Percentiles rank a stretch among this genome's conserved stretches.
Conservation (phyloP, 1,140 invertebrate species). For the Drosophila obscura region DNA sequence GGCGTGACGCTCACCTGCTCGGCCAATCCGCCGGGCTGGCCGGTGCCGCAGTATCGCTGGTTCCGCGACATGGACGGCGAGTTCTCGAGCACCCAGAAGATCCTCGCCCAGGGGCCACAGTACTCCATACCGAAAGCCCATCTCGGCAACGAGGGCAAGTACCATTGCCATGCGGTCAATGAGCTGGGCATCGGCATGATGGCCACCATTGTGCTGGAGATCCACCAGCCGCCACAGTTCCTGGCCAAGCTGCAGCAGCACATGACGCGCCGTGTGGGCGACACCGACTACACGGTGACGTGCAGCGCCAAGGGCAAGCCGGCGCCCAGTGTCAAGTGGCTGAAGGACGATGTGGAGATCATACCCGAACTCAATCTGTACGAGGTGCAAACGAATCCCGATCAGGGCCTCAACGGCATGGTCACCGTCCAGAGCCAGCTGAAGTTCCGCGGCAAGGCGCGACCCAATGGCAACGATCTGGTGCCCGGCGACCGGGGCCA, state of each 20-base stretch:
- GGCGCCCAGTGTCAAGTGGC: constrained; percentile 91
- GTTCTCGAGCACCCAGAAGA: constrained; percentile 85
- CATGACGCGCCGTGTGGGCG: constrained; percentile 91
- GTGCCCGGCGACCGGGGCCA: constrained; percentile 92
- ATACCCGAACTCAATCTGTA: constrained; percentile 90
- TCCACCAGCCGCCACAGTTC: constrained; percentile 94
- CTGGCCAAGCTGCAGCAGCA: constrained; percentile 92
- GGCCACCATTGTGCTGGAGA: constrained; percentile 92
- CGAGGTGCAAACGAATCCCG: constrained; percentile 90
- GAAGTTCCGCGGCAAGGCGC: constrained; percentile 90
- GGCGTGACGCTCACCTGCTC: constrained; percentile 93
- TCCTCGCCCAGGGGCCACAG: constrained; percentile 90
- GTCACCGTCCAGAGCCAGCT: constrained; percentile 93
- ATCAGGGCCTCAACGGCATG: constrained; percentile 90
- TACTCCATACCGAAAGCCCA: constrained; percentile 94
- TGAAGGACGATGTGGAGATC: constrained; percentile 92
- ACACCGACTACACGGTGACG: constrained; percentile 91
- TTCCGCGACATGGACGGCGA: constrained; percentile 90
- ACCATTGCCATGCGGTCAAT: constrained; percentile 95
- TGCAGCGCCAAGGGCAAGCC: constrained; percentile 95
- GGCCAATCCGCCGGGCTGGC: constrained; percentile 94
- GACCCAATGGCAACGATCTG: constrained; percentile 90
- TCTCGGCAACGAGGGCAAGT: constrained; percentile 93
- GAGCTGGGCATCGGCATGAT: constrained; percentile 93
- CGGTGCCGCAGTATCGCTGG: constrained; percentile 94